Conservation (phyloP, 2,113 vertebrate species). For the Argyrosomus japonicus region DNA sequence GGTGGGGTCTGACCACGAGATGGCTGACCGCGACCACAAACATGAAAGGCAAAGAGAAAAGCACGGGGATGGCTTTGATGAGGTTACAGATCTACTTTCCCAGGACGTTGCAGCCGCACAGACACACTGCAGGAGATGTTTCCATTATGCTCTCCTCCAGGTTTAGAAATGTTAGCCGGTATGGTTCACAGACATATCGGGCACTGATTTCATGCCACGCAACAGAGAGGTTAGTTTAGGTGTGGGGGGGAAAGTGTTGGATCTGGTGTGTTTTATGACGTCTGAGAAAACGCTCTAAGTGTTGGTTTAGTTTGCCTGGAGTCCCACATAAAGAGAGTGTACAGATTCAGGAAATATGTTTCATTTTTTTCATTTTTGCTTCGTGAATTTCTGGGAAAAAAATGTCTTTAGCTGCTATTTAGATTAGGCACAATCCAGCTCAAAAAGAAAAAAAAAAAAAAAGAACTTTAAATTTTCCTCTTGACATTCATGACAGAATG, state of each 20-base stretch:
- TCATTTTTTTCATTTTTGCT: neutral
- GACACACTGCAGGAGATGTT: constrained; percentile 32
- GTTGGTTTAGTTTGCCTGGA: constrained; percentile 14
- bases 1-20: constrained; percentile 47
- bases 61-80: constrained; percentile 44
- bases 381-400: neutral
- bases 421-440: neutral
- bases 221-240: constrained; percentile 20
- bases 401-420: constrained; percentile 25
- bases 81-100: constrained; percentile 59
- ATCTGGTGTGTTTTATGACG: neutral
- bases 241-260: neutral
- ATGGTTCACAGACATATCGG: constrained; percentile 2
- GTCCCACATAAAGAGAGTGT: neutral
- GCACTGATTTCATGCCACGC: constrained; percentile 6
- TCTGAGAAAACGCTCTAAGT: neutral
- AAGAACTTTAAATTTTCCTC: neutral
- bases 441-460: neutral
- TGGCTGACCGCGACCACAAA: constrained; percentile 16
- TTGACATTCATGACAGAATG: constrained; percentile 24
- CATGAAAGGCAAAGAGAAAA: constrained; percentile 50
- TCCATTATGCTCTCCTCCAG: constrained; percentile 45
- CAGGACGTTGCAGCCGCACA: constrained; percentile 26
- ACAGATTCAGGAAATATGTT: constrained; percentile 18
- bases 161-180: constrained; percentile 16